These are phyloP conservation scores for Spilosoma lubricipeda DNA, from an alignment of 2,888 invertebrate species.

Conservation along the genomic window DNA sequence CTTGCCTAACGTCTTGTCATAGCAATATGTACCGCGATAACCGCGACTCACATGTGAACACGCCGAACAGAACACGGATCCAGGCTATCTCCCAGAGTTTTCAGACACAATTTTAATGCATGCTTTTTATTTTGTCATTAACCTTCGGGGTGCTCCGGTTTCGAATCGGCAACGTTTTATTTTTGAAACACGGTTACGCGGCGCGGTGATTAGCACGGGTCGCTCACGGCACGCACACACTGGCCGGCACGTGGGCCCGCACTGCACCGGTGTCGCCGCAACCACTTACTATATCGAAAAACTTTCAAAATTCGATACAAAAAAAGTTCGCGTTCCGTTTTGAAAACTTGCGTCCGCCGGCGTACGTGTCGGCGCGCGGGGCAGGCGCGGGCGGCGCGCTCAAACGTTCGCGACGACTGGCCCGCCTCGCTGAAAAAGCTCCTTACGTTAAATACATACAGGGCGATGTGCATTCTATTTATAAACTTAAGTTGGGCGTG, in stretches of 20 bases:
- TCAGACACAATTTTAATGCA: constrained; percentile 76
- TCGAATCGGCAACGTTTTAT: constrained; percentile 83
- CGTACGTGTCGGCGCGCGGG: constrained; percentile 55
- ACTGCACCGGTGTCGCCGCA: constrained; percentile 45
- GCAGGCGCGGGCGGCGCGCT: constrained; percentile 75
- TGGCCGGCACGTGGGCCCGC: constrained; percentile 59
- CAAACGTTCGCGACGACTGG: constrained; percentile 75
- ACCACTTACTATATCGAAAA: constrained; percentile 46
- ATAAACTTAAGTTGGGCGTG: constrained; percentile 81
- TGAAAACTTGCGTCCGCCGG: constrained; percentile 63
- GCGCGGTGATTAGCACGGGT: constrained; percentile 63
- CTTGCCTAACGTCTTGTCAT: constrained; percentile 29
- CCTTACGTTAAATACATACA: constrained; percentile 79
- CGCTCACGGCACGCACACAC: constrained; percentile 60
- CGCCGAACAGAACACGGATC: constrained; percentile 60
- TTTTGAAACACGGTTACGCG: constrained; percentile 82
- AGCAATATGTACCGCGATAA: constrained; percentile 46
- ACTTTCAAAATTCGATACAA: constrained; percentile 48
- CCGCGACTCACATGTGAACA: constrained; percentile 65
- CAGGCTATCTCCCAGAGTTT: constrained; percentile 60
- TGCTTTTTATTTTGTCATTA: constrained; percentile 84
- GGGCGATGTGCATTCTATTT: constrained; percentile 83
- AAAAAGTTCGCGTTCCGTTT: constrained; percentile 61
- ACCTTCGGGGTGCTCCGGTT: constrained; percentile 84
- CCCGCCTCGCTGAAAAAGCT: constrained; percentile 77